Percentiles rank a stretch among this genome's conserved stretches.
Conservation (phyloP, 23 tunicate species). For the Ascidia mentula region DNA sequence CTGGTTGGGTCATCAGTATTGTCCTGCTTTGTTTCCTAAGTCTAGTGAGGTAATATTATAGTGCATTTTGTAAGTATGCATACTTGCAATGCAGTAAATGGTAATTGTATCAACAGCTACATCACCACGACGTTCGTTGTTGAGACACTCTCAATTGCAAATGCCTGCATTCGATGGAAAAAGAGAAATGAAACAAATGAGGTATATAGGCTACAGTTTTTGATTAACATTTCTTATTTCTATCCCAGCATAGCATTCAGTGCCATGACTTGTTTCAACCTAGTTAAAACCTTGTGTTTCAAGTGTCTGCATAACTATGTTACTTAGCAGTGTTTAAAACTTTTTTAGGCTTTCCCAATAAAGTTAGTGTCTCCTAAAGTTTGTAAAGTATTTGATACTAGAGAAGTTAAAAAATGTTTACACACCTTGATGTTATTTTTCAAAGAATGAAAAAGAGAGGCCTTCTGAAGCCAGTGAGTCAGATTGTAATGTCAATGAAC, state of each 20-base stretch:
- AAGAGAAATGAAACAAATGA: slow-evolving; percentile 24
- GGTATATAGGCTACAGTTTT: too few relatives aligned
- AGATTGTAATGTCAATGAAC: neutral
- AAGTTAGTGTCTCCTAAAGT: neutral
- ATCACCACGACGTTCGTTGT: slow-evolving; percentile 85
- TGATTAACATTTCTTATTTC: too few relatives aligned
- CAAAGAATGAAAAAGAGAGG: neutral
- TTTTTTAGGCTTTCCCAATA: too few relatives aligned
- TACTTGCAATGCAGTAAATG: neutral
- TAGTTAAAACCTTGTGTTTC: too few relatives aligned
- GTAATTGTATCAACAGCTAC: slow-evolving; percentile 37
- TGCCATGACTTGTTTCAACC: too few relatives aligned
- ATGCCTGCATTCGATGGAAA: slow-evolving; percentile 57
- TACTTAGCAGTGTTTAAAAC: too few relatives aligned
- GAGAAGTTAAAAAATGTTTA: too few relatives aligned
- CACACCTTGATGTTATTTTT: too few relatives aligned
- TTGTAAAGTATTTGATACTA: neutral
- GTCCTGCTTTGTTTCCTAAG: slow-evolving; percentile 51
- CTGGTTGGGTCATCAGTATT: slow-evolving; percentile 77
- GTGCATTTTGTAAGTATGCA: neutral
- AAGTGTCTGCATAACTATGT: too few relatives aligned
- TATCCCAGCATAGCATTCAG: too few relatives aligned
- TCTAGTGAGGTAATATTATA: slow-evolving; percentile 49
- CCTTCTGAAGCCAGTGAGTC: neutral
- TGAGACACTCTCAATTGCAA: slow-evolving; percentile 83